Conservation (phyloP, 92 coral and sea anemone genomes). For the Ricordea florida region DNA sequence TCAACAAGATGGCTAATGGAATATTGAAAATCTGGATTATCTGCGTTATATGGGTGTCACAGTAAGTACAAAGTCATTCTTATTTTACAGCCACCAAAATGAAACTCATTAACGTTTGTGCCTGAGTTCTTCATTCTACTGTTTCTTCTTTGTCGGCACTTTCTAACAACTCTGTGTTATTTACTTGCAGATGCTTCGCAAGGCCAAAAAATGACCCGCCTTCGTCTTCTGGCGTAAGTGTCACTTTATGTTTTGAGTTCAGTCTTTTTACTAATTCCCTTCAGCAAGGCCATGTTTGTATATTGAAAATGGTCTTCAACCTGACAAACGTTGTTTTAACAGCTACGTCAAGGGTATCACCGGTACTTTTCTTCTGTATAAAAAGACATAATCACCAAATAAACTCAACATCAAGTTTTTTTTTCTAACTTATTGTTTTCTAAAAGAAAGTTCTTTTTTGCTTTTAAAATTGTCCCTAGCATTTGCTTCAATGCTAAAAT, state of each 20-base stretch:
- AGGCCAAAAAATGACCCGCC: neutral
- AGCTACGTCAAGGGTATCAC: too few relatives aligned
- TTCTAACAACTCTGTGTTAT: neutral
- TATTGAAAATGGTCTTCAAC: slow-evolving; percentile 2
- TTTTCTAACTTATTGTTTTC: too few relatives aligned
- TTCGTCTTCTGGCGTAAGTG: neutral
- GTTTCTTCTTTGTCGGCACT: neutral
- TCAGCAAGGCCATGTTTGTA: slow-evolving; percentile 10
- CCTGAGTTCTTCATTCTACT: too few relatives aligned
- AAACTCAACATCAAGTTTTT: too few relatives aligned
- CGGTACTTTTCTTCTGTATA: too few relatives aligned
- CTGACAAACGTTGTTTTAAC: too few relatives aligned
- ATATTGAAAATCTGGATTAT: neutral
- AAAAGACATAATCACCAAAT: too few relatives aligned
- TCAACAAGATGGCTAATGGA: slow-evolving; percentile 6
- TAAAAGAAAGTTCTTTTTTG: too few relatives aligned
- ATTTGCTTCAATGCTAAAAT: too few relatives aligned
- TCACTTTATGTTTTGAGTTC: neutral
- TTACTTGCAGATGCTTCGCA: slow-evolving; percentile 21
- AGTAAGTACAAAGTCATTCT: slow-evolving; percentile 4
- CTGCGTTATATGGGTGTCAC: neutral
- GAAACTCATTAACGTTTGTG: too few relatives aligned
- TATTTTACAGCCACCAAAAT: neutral
- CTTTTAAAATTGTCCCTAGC: too few relatives aligned
- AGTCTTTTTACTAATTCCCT: neutral